A percentile compares a stretch with the other conserved stretches of the same genome.
phyloP scores from a whole-genome alignment of 2,888 invertebrate genomes.

The Dinocampus coccinellae region DNA sequence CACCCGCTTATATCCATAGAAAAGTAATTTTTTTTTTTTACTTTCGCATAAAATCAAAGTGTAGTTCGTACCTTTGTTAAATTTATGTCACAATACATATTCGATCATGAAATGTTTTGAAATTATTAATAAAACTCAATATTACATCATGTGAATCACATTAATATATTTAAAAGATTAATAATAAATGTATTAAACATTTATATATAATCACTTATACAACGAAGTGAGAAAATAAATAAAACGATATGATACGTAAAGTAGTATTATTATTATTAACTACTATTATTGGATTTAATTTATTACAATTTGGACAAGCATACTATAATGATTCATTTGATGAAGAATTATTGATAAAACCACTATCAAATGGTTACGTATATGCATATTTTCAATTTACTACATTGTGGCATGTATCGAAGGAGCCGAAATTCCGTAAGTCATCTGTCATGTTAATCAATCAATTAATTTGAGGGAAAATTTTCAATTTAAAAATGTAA shows the following conservation, averaged over 20 bases:
- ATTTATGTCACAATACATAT: not conserved
- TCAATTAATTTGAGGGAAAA: slow-evolving; percentile 24
- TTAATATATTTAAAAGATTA: not conserved
- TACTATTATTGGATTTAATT: slow-evolving; percentile 10
- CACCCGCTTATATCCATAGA: not conserved
- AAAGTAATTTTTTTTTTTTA: no score
- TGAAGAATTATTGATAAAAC: slow-evolving; percentile 91
- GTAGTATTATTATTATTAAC: not conserved
- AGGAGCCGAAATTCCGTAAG: slow-evolving; percentile 57
- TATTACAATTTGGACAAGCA: slow-evolving; percentile 32
- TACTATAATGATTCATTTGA: slow-evolving; percentile 78
- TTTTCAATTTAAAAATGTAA: no score
- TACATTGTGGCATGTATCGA: slow-evolving; percentile 77
- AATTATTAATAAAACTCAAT: not conserved
- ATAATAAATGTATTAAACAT: not conserved
- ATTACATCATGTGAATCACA: not conserved
- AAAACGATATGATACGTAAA: no score
- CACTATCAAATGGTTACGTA: slow-evolving; percentile 85
- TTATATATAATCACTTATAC: not conserved
- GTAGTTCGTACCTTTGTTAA: not conserved
- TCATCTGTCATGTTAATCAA: slow-evolving; percentile 39
- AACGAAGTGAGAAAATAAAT: not conserved
- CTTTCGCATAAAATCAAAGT: no score
- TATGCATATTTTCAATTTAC: slow-evolving; percentile 94
- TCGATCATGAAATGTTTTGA: not conserved